Evolutionary conservation across 2,113 vertebrate species (phyloP).

Genomic region (Nothocercus nigrocapillus): DNA sequence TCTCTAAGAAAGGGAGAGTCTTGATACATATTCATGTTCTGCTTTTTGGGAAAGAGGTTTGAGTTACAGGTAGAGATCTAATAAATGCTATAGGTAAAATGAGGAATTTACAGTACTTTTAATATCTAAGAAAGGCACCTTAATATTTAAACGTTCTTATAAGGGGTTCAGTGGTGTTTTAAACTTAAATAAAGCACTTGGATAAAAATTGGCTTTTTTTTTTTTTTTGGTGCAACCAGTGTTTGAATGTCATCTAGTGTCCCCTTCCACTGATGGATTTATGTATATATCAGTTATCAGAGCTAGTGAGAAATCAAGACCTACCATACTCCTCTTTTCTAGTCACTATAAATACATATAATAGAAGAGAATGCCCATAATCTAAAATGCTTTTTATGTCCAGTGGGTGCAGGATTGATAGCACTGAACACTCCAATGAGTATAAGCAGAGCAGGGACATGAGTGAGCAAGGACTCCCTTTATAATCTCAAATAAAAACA

Average conservation of each 20-base stretch:
- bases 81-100: background rate
- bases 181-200: background rate
- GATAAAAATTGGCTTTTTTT: background rate
- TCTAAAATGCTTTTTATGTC: background rate
- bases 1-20: background rate
- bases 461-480: background rate
- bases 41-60: background rate
- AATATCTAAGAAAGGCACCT: constrained; percentile 5
- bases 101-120: background rate
- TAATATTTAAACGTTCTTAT: background rate
- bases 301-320: background rate
- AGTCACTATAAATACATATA: background rate
- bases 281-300: background rate
- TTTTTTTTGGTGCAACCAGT: background rate
- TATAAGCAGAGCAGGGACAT: background rate
- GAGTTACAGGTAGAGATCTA: constrained; percentile 6
- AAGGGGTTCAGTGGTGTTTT: background rate
- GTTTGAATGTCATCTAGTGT: background rate
- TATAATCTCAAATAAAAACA: background rate
- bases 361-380: background rate
- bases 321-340: background rate
- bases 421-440: accelerated
- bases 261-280: background rate
- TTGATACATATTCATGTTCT: background rate
- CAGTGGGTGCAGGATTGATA: background rate